phyloP scores from a whole-genome alignment of 2,888 invertebrate genomes.

The Chrysolina americana region DNA sequence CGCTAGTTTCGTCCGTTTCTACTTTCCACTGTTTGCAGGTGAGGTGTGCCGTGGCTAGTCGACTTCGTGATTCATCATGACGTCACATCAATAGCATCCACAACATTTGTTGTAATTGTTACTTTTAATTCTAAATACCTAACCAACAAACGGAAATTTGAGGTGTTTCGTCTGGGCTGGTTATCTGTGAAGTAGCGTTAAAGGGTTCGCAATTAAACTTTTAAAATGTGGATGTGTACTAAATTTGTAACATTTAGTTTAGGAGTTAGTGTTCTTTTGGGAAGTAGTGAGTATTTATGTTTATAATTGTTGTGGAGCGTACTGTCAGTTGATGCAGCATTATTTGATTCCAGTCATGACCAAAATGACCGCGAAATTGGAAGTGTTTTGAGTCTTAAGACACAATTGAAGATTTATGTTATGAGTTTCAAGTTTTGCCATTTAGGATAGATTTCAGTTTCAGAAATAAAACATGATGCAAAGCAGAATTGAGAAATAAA shows the following conservation, averaged over 20 bases:
- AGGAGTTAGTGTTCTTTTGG: constrained; percentile 24
- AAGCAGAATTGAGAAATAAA: no score
- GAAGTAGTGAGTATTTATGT: constrained; percentile 36
- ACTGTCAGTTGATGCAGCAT: no score
- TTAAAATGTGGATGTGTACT: constrained; percentile 31
- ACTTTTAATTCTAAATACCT: neutral
- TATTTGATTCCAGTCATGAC: no score
- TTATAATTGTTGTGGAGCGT: neutral
- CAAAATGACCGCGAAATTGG: neutral
- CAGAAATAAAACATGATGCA: no score
- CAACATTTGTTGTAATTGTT: neutral
- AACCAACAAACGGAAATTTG: neutral
- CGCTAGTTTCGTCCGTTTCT: no score
- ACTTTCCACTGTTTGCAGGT: neutral
- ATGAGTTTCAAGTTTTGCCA: no score
- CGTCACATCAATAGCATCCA: neutral
- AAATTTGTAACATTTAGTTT: constrained; percentile 23
- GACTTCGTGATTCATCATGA: neutral
- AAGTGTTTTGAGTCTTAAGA: no score
- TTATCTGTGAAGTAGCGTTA: neutral
- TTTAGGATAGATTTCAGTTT: no score
- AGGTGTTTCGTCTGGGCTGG: neutral
- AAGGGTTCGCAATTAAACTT: neutral
- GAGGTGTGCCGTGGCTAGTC: neutral
- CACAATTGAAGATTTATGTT: no score